Percentiles rank a stretch among this genome's conserved stretches.
Conservation (phyloP, 2,888 invertebrate genomes). For the Lasius platythorax region DNA sequence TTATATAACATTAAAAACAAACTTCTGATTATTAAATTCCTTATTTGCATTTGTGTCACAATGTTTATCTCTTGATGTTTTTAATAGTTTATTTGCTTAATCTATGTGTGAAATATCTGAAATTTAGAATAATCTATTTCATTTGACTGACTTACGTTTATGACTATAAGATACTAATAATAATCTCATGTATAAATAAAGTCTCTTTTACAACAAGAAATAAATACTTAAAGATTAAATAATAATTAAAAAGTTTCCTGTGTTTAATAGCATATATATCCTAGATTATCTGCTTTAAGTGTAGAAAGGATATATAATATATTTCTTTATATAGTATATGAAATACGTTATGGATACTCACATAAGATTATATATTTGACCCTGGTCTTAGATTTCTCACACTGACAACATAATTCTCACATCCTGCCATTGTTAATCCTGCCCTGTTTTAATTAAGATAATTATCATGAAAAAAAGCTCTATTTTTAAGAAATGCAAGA, state of each 20-base stretch:
- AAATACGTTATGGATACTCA: slow-evolving; percentile 4
- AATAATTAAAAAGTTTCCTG: background rate
- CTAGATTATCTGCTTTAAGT: slow-evolving; percentile 16
- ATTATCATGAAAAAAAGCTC: slow-evolving; percentile 18
- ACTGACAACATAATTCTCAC: slow-evolving; percentile 79
- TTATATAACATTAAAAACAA: background rate
- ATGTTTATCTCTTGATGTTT: background rate
- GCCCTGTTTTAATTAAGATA: slow-evolving; percentile 34
- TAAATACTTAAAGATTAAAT: background rate
- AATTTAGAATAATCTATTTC: background rate
- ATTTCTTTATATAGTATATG: background rate
- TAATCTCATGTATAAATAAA: background rate
- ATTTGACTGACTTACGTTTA: background rate
- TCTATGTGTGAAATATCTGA: too few relatives aligned
- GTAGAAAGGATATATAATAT: background rate
- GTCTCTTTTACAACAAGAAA: background rate
- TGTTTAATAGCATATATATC: background rate
- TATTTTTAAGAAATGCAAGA: background rate
- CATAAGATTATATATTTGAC: slow-evolving; percentile 68
- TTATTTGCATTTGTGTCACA: background rate
- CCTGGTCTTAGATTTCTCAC: slow-evolving; percentile 80
- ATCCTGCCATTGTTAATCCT: slow-evolving; percentile 75
- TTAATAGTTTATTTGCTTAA: background rate
- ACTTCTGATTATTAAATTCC: background rate
- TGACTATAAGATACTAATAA: background rate